Evolutionary conservation across 2,797 vertebrate genomes (phyloP).

Genomic region (Distichodus sexfasciatus): DNA sequence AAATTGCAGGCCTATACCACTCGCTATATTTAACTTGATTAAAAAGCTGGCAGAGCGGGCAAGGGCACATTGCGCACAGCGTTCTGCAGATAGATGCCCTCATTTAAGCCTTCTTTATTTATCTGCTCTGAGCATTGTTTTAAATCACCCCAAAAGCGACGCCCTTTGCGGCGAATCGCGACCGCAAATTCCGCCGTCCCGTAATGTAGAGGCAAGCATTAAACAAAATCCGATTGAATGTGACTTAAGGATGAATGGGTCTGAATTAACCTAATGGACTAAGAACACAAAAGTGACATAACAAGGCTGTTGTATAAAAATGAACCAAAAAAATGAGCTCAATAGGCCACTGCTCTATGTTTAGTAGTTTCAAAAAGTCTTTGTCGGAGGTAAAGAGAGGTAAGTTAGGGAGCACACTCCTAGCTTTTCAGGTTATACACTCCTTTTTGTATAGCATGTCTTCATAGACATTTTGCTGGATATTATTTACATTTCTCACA

Average conservation of each 20-base stretch:
- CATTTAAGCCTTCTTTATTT: constrained; percentile 71
- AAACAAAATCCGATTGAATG: constrained; percentile 37
- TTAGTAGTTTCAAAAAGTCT: too few relatives aligned
- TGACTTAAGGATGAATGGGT: constrained; percentile 1
- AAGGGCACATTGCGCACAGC: constrained; percentile 69
- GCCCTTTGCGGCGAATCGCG: constrained; percentile 27
- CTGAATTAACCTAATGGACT: constrained; percentile 27
- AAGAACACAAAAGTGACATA: constrained; percentile 27
- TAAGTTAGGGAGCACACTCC: too few relatives aligned
- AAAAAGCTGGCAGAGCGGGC: constrained; percentile 69
- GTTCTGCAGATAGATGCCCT: constrained; percentile 53
- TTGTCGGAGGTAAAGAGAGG: too few relatives aligned
- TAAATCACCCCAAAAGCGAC: constrained; percentile 61
- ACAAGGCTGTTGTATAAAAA: constrained; percentile 17
- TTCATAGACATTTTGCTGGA: too few relatives aligned
- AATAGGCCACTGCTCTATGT: too few relatives aligned
- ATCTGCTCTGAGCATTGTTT: constrained; percentile 70
- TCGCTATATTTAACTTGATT: constrained; percentile 76
- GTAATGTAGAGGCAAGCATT: constrained; percentile 61
- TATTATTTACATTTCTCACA: too few relatives aligned
- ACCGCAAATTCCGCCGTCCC: constrained; percentile 30
- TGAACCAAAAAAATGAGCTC: constrained; percentile 13
- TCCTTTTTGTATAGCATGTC: too few relatives aligned
- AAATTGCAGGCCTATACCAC: constrained; percentile 72
- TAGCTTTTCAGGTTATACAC: too few relatives aligned